Conservation (phyloP, 2,888 invertebrate genomes). For the Eurois occulta region DNA sequence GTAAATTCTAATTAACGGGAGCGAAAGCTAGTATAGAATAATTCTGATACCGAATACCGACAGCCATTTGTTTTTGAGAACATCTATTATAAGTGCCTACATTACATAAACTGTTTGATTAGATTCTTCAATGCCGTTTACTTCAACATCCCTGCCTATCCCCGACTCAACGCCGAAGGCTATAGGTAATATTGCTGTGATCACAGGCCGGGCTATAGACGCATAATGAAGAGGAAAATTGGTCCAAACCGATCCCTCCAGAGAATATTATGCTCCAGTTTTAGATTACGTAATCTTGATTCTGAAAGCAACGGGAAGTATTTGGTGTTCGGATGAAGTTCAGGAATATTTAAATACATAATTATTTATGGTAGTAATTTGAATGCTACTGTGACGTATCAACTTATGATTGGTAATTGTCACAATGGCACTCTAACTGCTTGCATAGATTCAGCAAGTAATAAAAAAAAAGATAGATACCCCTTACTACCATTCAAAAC, state of each 20-base stretch:
- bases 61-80: background rate
- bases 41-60: background rate
- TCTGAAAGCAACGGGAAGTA: slow-evolving; percentile 22
- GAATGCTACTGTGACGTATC: background rate
- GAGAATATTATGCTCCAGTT: slow-evolving; percentile 31
- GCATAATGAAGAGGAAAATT: slow-evolving; percentile 53
- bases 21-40: too few species aligned
- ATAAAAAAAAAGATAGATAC: too few species aligned
- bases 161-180: slow-evolving; percentile 12
- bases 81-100: background rate
- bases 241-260: slow-evolving; percentile 28
- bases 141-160: background rate
- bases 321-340: slow-evolving; percentile 11
- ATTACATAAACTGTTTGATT: background rate
- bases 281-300: slow-evolving; percentile 56
- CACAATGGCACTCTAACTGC: background rate
- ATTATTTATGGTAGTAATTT: background rate
- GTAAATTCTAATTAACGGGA: too few species aligned
- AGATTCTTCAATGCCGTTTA: background rate
- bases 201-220: slow-evolving; percentile 26
- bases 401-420: background rate
- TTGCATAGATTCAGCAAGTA: background rate
- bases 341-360: background rate
- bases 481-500: too few species aligned
- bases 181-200: slow-evolving; percentile 35